Evolutionary conservation across 2,888 invertebrate genomes (phyloP), one percentile per base, ranked within the genome.

Genomic region (Eupithecia vulgata): DNA sequence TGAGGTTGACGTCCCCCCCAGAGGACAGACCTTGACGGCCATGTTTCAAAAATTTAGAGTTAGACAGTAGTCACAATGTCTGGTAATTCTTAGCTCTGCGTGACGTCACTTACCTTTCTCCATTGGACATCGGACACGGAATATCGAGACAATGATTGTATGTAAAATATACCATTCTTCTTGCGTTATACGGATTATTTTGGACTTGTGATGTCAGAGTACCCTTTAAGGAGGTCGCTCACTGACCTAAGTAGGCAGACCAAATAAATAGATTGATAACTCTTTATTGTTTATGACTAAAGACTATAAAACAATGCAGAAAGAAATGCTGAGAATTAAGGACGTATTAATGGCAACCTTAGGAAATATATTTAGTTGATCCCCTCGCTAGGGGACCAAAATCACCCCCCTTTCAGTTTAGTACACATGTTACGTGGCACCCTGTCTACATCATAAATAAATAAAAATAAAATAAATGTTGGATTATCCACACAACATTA

Each of bases 31-130:
- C 59, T 15, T 59, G 15, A 59, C 30, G 30, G 8, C 30, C 5
- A 13, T 13, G 30, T 30, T 34, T 1, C 30, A 30, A 59, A 59
- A 59, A 13, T n/a, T n/a, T n/a, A n/a, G n/a, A n/a, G n/a, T 30
- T 10, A 12, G 13, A 17, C 17, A 30, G 34, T 17, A 17, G 30
- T 34, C 34, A 34, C 34, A 15, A 40, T 71, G 35, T 78, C 79
- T 71, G 69, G 59, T 62, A 5, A 1, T 75, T 76, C 61, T 2
- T 66, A 78, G 68, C 68, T 76, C 78, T 75, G 61, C 35, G 76
- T 61, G 80, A 79, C 79, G 80, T 80, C 77, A 79, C 71, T 34
- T 71, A 76, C 80, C 80, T 80, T 80, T 80, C 80, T 80, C 80
- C 78, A 66, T 72, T 79, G 78, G 78, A 74, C 78, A 75, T 76